Evolutionary conservation across 2,113 vertebrate species (phyloP).

Genomic region (Trichechus manatus): DNA sequence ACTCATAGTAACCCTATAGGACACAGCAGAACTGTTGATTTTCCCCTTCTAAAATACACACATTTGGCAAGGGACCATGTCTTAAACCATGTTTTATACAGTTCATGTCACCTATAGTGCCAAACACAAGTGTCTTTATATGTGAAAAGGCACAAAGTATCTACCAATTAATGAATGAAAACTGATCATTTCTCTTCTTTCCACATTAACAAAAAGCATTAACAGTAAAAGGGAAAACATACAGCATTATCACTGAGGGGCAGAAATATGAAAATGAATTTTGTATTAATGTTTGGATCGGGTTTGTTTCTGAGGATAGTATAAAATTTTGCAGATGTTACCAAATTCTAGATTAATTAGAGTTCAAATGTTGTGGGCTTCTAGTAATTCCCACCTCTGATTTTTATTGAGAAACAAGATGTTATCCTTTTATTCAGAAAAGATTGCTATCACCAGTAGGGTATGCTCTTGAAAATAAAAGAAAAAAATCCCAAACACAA

Average conservation of each 20-base stretch:
- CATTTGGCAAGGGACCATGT: neutral
- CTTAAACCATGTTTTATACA: neutral
- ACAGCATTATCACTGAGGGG: neutral
- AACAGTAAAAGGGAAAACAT: neutral
- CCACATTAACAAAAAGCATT: neutral
- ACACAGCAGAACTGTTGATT: neutral
- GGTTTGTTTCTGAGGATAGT: constrained; percentile 19
- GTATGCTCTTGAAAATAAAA: neutral
- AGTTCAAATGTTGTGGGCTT: neutral
- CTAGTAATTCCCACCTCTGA: neutral
- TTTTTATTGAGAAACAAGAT: constrained; percentile 31
- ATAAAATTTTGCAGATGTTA: neutral
- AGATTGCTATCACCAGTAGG: neutral
- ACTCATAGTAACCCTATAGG: too few relatives aligned
- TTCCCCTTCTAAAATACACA: neutral
- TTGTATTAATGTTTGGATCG: constrained; percentile 32
- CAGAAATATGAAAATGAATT: neutral
- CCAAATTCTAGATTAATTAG: constrained; percentile 34
- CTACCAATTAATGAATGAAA: neutral
- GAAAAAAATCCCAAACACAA: neutral
- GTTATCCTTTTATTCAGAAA: constrained; percentile 26
- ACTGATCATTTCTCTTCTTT: neutral
- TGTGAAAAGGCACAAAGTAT: neutral
- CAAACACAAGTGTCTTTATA: neutral
- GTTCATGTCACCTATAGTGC: neutral